phyloP scores from a whole-genome alignment of 2,797 vertebrate species.

The Pelodytes ibericus region DNA sequence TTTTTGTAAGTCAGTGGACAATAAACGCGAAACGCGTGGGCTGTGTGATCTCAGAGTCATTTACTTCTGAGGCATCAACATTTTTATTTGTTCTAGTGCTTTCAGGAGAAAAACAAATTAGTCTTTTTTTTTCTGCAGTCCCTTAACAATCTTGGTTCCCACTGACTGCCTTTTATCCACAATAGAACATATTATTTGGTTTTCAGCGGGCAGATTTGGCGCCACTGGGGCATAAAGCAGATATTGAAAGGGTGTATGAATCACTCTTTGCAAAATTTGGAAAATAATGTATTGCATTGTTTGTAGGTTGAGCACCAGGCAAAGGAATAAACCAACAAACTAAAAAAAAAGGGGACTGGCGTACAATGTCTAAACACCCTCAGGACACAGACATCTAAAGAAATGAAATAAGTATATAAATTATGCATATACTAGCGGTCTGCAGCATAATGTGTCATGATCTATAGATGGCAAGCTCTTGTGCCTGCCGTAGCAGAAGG shows the following conservation, averaged over 20 bases:
- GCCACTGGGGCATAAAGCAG: conserved; percentile 36
- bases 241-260: not conserved
- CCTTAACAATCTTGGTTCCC: conserved; percentile 12
- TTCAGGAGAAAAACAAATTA: conserved; percentile 11
- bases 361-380: not conserved
- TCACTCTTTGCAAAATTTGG: conserved; percentile 56
- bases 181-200: conserved; percentile 41
- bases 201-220: conserved; percentile 1
- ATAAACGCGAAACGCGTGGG: conserved; percentile 42
- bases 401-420: too few relatives aligned
- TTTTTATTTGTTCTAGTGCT: conserved; percentile 17
- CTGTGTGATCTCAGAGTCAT: conserved; percentile 53
- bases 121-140: conserved; percentile 12
- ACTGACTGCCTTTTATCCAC: conserved; percentile 46
- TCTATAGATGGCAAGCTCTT: too few relatives aligned
- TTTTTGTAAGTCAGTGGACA: conserved; percentile 28
- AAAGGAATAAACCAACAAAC: conserved; percentile 15
- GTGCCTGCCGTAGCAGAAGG: too few relatives aligned
- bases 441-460: too few relatives aligned
- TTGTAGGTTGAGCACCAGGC: conserved; percentile 40
- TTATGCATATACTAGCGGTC: too few relatives aligned
- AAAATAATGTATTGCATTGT: conserved; percentile 50
- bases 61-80: conserved; percentile 31
- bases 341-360: not conserved
- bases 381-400: too few relatives aligned